Conservation (phyloP, 2,888 invertebrate genomes). For the Allolobophora icterica region DNA sequence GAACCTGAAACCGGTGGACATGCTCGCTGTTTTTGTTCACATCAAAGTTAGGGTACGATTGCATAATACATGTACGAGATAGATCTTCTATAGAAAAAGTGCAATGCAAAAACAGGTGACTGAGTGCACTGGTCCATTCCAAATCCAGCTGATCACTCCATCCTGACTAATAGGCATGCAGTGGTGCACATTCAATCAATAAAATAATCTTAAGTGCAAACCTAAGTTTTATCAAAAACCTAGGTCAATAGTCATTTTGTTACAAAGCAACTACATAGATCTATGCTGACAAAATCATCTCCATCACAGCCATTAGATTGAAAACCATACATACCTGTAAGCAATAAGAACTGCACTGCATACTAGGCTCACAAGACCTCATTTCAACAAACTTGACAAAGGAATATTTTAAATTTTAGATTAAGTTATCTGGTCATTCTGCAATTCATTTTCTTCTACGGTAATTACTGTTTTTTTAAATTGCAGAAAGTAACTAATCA, state of each 20-base stretch:
- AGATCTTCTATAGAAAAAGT: background rate
- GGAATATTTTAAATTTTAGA: too few relatives aligned
- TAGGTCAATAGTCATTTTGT: background rate
- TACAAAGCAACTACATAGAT: background rate
- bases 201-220: too few relatives aligned
- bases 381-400: too few relatives aligned
- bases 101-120: background rate
- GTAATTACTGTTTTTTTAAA: too few relatives aligned
- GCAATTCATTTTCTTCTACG: too few relatives aligned
- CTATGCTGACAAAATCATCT: constrained; percentile 2
- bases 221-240: background rate
- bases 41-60: background rate
- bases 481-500: too few relatives aligned
- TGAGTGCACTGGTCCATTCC: background rate
- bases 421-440: too few relatives aligned
- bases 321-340: background rate
- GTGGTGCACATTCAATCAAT: background rate
- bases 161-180: background rate
- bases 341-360: background rate
- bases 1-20: background rate
- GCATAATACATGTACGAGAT: background rate
- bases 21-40: background rate
- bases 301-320: background rate
- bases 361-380: background rate
- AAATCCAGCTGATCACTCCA: background rate